Evolutionary conservation across 2,888 invertebrate genomes (phyloP).

Genomic region (Metacarcinus magister): DNA sequence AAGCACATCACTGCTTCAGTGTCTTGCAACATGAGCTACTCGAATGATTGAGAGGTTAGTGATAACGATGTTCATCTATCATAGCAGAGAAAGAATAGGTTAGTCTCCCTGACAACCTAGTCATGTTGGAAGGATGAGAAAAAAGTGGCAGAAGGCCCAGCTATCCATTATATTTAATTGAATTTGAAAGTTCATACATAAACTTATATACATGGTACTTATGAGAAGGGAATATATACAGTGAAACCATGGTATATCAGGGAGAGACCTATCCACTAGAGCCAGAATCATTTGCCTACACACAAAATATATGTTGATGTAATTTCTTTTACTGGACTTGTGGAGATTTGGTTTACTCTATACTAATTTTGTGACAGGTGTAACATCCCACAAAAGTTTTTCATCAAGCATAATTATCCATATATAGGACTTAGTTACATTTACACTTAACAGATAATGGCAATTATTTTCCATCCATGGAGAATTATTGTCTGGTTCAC

Average conservation of each 20-base stretch:
- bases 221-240: conserved; percentile 14
- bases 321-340: not conserved
- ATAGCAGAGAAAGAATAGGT: not conserved
- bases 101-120: not conserved
- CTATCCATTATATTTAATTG: not conserved
- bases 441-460: too few species aligned
- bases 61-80: not conserved
- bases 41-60: not conserved
- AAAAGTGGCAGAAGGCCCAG: not conserved
- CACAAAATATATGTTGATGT: not conserved
- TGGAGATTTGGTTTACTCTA: not conserved
- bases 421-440: too few species aligned
- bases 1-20: not conserved
- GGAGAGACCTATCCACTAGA: not conserved
- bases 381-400: too few species aligned
- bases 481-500: not conserved
- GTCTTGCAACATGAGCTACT: not conserved
- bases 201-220: not conserved
- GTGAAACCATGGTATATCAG: conserved; percentile 16
- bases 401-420: too few species aligned
- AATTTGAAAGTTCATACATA: not conserved
- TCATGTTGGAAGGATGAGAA: not conserved
- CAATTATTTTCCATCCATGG: not conserved
- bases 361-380: too few species aligned
- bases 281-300: not conserved